A percentile compares a stretch with the other conserved stretches of the same genome.
Evolutionary conservation across 2,888 invertebrate genomes (phyloP).

Genomic region (Agapostemon virescens): DNA sequence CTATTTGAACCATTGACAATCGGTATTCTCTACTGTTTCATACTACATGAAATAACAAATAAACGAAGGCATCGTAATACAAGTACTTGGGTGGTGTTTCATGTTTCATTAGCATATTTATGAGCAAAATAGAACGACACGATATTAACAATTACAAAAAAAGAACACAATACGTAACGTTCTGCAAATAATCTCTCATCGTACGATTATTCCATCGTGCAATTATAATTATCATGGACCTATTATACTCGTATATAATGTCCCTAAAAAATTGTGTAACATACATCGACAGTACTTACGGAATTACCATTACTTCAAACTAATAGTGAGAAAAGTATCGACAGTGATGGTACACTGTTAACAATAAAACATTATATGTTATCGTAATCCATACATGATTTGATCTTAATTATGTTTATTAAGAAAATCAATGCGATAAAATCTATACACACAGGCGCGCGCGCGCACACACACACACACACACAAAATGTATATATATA

Average conservation of each 20-base stretch:
- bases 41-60: neutral
- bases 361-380: neutral
- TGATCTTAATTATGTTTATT: neutral
- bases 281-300: neutral
- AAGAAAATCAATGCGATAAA: neutral
- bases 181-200: neutral
- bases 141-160: neutral
- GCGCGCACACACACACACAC: too few relatives aligned
- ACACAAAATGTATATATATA: too few relatives aligned
- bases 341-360: neutral
- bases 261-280: neutral
- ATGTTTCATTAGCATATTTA: conserved; percentile 2
- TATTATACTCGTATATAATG: conserved; percentile 5
- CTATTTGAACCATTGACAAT: conserved; percentile 21
- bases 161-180: neutral
- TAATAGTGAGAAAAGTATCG: neutral
- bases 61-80: neutral
- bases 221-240: neutral
- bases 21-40: conserved; percentile 12
- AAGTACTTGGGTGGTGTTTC: neutral
- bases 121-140: neutral
- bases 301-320: conserved; percentile 2
- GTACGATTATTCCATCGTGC: neutral
- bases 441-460: too few relatives aligned
- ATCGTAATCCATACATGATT: neutral